These are phyloP conservation scores for Antheraea yamamai DNA, from an alignment of 2,888 invertebrate genomes.

Conservation along the genomic window DNA sequence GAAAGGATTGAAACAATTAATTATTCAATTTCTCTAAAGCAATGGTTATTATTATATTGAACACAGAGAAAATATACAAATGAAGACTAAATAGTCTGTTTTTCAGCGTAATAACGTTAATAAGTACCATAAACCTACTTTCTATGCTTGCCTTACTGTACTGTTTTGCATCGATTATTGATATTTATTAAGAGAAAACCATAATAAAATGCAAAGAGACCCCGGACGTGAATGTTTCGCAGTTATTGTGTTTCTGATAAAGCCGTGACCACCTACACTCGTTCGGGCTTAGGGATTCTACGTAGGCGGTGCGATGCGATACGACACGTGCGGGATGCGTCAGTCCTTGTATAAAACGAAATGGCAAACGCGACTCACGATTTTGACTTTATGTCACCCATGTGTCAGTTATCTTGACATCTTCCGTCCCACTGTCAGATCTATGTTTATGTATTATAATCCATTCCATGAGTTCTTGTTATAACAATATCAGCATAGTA, in stretches of 20 bases:
- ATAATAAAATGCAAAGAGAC: constrained; percentile 55
- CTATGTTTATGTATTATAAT: constrained; percentile 6
- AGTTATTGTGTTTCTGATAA: constrained; percentile 66
- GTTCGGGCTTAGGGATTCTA: constrained; percentile 10
- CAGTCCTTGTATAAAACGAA: constrained; percentile 1
- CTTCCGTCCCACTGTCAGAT: constrained; percentile 15
- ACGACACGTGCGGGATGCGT: constrained; percentile 14
- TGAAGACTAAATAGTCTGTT: not conserved
- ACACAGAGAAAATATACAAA: not conserved
- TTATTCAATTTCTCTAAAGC: not conserved
- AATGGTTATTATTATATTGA: not conserved
- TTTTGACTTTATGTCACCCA: constrained; percentile 13
- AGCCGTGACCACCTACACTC: constrained; percentile 73
- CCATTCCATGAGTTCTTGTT: not conserved
- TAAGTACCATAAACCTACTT: not conserved
- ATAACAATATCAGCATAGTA: not conserved
- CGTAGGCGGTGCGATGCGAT: constrained; percentile 12
- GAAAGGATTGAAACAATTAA: not conserved
- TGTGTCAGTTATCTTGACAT: constrained; percentile 15
- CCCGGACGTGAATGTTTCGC: constrained; percentile 32
- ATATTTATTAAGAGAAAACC: constrained; percentile 65
- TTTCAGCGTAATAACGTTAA: not conserved
- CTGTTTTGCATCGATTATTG: constrained; percentile 33
- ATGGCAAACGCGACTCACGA: constrained; percentile 11
- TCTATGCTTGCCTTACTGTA: constrained; percentile 12